These are phyloP conservation scores for Apamea anceps DNA, from an alignment of 2,888 invertebrate species.

Conservation along the genomic window DNA sequence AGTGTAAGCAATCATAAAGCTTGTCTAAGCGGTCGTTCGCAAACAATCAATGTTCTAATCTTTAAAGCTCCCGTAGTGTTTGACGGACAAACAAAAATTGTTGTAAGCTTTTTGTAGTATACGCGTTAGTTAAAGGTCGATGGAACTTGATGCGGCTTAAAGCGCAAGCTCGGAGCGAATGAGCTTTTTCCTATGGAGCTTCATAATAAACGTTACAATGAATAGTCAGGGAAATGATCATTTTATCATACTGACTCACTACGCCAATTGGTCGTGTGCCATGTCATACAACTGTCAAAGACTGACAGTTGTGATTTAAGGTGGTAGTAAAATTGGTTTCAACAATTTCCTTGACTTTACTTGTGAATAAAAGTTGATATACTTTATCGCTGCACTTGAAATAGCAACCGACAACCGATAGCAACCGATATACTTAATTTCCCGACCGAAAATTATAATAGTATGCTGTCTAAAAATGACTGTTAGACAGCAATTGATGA, in stretches of 20 bases:
- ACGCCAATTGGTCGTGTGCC: neutral
- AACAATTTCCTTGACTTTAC: neutral
- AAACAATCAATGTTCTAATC: slow-evolving; percentile 60
- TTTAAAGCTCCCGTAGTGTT: slow-evolving; percentile 49
- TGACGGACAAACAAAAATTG: slow-evolving; percentile 46
- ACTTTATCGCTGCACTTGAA: neutral
- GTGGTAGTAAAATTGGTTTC: neutral
- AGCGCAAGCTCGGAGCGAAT: slow-evolving; percentile 13
- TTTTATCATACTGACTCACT: neutral
- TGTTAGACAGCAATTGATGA: neutral
- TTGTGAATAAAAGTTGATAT: neutral
- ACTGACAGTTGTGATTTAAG: neutral
- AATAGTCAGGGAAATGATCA: neutral
- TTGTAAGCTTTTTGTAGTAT: slow-evolving; percentile 47
- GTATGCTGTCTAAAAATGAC: neutral
- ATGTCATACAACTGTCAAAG: neutral
- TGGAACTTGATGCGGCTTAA: slow-evolving; percentile 22
- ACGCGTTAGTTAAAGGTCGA: slow-evolving; percentile 27
- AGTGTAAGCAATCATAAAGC: slow-evolving; percentile 33
- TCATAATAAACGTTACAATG: neutral
- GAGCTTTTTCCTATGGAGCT: neutral
- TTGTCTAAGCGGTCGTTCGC: slow-evolving; percentile 32
- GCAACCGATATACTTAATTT: neutral
- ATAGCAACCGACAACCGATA: neutral
- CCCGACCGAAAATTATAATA: neutral